Evolutionary conservation across 2,113 vertebrate genomes (phyloP), one percentile per base, ranked within the genome.

Genomic region (Lepus americanus): DNA sequence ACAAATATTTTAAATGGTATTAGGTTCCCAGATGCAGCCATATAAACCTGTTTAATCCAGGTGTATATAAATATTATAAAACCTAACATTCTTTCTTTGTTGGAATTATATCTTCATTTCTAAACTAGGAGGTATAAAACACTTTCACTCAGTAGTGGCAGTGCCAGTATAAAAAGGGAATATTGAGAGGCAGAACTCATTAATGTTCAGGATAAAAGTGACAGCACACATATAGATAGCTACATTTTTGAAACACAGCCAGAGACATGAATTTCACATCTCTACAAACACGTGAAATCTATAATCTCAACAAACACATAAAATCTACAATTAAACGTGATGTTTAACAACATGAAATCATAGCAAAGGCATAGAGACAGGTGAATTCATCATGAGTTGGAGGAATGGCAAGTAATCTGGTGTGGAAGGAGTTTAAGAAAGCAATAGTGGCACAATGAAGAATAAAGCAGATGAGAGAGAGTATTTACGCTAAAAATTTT

Each of bases 1-100:
- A 85, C 59, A 89, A 59, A 90, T 86, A 82, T 90, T 76, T 88
- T 85, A 84, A 80, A 88, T 10, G 91, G 7, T 20, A 19, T 69
- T 89, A 66, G 20, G 27, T n/a, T 87, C 27, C 61, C 74, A 77
- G 61, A 92, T 89, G 33, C 77, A 33, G 14, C 11, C 73, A 92
- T 17, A 70, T 91, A 95, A 86, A n/a, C 14, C 73, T 59, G 63
- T 44, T 20, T 59, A 79, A 76, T 61, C 33, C 10, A 86, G 51
- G 23, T n/a, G 31, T 63, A 70, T 44, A 55, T 22, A 89, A 86
- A 44, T 0, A 76, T 29, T 66, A 81, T 4, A 25, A 69, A 25
- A 77, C 5, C 69, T 83, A 93, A 87, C 36, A 73, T 44, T 5
- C 11, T 80, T 83, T 91, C 51, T 79, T 88, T 85, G 61, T 27